These are phyloP conservation scores for honey bee (Apis mellifera) DNA, from an alignment of 1,140 invertebrate species.

Conservation along the genomic window Amel_HAv3.1 CM009933.2:6319001-6319500, in stretches of 20 bases:
- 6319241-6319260: slow-evolving; percentile 34
- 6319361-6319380: slow-evolving; percentile 37
- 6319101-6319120: neutral
- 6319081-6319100: slow-evolving; percentile 7
- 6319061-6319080: neutral
- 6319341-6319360: slow-evolving; percentile 53
- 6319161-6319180: neutral
- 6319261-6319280: slow-evolving; percentile 58
- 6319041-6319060: neutral
- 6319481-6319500: slow-evolving; percentile 57
- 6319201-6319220: slow-evolving; percentile 3
- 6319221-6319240: neutral
- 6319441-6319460: slow-evolving; percentile 43
- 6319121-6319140: slow-evolving; percentile 14
- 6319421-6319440: slow-evolving; percentile 37
- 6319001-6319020: slow-evolving; percentile 17
- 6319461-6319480: slow-evolving; percentile 10
- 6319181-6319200: neutral
- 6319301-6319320: slow-evolving; percentile 76
- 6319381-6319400: slow-evolving; percentile 48
- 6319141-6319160: neutral
- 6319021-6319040: slow-evolving; percentile 37
- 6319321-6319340: slow-evolving; percentile 57
- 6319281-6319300: slow-evolving; percentile 73
- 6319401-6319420: slow-evolving; percentile 27